A percentile compares a stretch with the other conserved stretches of the same genome.
Conservation (phyloP, 2,888 invertebrate species). For the Schrankia costaestrigalis region DNA sequence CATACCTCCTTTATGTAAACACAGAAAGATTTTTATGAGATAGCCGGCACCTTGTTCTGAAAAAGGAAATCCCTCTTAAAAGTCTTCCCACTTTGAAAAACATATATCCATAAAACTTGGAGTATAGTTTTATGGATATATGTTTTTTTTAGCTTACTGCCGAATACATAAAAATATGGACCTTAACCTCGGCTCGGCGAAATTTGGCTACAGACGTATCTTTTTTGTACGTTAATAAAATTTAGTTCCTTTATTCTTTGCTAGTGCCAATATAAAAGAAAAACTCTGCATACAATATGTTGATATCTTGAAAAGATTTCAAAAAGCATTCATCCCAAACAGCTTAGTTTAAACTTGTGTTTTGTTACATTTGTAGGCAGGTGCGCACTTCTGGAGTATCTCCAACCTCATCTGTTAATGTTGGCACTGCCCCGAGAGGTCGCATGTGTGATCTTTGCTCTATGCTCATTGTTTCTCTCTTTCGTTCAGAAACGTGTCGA, state of each 20-base stretch:
- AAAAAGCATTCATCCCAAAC: no score
- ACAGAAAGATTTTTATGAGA: slow-evolving; percentile 30
- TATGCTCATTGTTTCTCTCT: slow-evolving; percentile 55
- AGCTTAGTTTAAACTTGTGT: no score
- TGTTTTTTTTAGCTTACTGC: slow-evolving; percentile 53
- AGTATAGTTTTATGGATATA: no score
- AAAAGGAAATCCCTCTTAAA: slow-evolving; percentile 45
- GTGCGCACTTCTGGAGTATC: slow-evolving; percentile 44
- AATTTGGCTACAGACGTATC: slow-evolving; percentile 43
- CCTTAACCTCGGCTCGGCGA: slow-evolving; percentile 35
- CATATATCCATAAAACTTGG: slow-evolving; percentile 58
- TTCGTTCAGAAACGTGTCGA: slow-evolving; percentile 57
- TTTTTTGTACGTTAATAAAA: slow-evolving; percentile 42
- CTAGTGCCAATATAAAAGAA: slow-evolving; percentile 23
- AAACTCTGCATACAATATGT: slow-evolving; percentile 9
- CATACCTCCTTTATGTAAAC: background rate
- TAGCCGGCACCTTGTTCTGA: slow-evolving; percentile 30
- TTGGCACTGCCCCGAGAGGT: slow-evolving; percentile 54
- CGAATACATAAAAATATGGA: slow-evolving; percentile 51
- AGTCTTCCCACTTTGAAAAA: slow-evolving; percentile 49
- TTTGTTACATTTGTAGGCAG: slow-evolving; percentile 24
- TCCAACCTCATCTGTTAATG: slow-evolving; percentile 60
- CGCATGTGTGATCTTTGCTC: slow-evolving; percentile 66
- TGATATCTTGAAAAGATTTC: no score
- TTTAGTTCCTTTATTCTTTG: slow-evolving; percentile 30